phyloP scores from a whole-genome alignment of 1,140 invertebrate species.

The Sipha flava region DNA sequence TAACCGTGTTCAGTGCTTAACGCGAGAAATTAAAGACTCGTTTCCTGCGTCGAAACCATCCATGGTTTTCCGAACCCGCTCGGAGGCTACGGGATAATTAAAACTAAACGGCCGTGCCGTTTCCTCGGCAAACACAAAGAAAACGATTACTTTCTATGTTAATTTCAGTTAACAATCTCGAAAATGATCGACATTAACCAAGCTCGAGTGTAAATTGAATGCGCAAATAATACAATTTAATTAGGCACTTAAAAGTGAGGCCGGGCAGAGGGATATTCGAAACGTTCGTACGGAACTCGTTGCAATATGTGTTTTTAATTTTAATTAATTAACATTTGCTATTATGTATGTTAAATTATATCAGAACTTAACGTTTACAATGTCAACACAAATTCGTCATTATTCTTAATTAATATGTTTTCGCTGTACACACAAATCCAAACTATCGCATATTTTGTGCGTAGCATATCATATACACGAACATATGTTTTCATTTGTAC shows the following conservation, averaged over 20 bases:
- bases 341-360: neutral
- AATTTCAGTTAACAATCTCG: neutral
- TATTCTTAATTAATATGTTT: too few relatives aligned
- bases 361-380: too few relatives aligned
- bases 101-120: neutral
- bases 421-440: too few relatives aligned
- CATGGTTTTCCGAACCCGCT: neutral
- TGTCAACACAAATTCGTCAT: too few relatives aligned
- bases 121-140: neutral
- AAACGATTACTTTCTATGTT: neutral
- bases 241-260: neutral
- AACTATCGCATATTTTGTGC: too few relatives aligned
- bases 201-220: neutral
- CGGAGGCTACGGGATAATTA: neutral
- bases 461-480: too few relatives aligned
- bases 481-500: too few relatives aligned
- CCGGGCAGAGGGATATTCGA: neutral
- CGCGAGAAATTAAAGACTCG: neutral
- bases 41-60: neutral
- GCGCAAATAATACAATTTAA: neutral
- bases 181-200: constrained; percentile 4
- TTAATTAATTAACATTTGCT: too few relatives aligned
- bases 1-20: neutral
- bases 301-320: too few relatives aligned
- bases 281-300: neutral